These are phyloP conservation scores for Drosophila longiperda DNA, from an alignment of 2,888 invertebrate species.

Conservation along the genomic window DNA sequence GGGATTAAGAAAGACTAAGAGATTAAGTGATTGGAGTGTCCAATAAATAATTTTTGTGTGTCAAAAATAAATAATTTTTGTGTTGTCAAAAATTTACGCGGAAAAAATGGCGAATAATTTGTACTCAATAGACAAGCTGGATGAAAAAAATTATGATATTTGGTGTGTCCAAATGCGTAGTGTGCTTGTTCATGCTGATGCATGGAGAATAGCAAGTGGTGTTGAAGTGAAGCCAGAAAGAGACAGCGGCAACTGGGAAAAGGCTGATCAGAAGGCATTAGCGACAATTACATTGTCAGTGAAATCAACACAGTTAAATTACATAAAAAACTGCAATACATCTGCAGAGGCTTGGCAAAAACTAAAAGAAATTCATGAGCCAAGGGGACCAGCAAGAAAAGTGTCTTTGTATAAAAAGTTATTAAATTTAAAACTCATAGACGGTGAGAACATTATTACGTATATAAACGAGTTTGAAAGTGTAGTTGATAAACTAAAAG, in stretches of 20 bases:
- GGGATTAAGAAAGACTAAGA: too few species aligned
- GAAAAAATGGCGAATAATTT: too few species aligned
- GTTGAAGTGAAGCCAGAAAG: too few species aligned
- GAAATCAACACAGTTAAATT: background rate
- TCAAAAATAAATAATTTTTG: too few species aligned
- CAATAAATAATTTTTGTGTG: too few species aligned
- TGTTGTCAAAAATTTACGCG: too few species aligned
- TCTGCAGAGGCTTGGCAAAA: background rate
- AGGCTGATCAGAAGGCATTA: conserved; percentile 1
- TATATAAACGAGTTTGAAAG: background rate
- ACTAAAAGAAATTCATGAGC: background rate
- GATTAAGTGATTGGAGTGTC: too few species aligned
- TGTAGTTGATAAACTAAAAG: background rate
- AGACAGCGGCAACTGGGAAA: conserved; percentile 8
- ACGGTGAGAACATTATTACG: background rate
- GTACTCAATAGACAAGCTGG: too few species aligned
- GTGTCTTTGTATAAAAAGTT: conserved; percentile 1
- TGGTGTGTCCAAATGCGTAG: too few species aligned
- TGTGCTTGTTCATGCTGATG: too few species aligned
- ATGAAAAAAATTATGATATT: too few species aligned
- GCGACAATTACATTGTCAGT: conserved; percentile 1
- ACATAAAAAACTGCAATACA: background rate
- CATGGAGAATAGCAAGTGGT: too few species aligned
- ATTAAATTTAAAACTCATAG: background rate
- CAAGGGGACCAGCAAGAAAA: background rate